Conservation (phyloP, 2,113 vertebrate genomes). For the Casuarius casuarius region DNA sequence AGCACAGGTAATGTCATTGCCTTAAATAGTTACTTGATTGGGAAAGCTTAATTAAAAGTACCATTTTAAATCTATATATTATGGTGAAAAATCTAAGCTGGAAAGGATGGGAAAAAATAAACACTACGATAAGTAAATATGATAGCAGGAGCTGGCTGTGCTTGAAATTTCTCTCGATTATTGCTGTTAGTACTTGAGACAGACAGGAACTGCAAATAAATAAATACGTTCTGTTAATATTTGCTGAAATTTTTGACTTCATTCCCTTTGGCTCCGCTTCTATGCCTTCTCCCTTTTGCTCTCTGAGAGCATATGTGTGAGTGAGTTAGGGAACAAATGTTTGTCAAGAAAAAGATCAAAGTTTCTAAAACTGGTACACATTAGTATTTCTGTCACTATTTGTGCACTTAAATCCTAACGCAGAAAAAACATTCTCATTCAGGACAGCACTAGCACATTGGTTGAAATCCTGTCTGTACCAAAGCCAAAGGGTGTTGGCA, state of each 20-base stretch:
- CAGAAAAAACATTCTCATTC: background rate
- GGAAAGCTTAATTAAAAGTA: background rate
- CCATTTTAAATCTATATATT: background rate
- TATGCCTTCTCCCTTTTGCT: background rate
- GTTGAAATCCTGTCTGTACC: background rate
- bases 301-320: slow-evolving; percentile 40
- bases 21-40: background rate
- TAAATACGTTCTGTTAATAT: slow-evolving; percentile 63
- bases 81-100: background rate
- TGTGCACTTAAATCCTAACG: slow-evolving; percentile 7
- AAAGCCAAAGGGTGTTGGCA: background rate
- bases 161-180: slow-evolving; percentile 45
- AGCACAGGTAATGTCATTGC: background rate
- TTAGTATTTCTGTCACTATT: slow-evolving; percentile 25
- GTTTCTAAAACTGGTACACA: slow-evolving; percentile 17
- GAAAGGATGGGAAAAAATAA: slow-evolving; percentile 66
- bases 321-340: slow-evolving; percentile 35
- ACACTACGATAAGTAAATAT: slow-evolving; percentile 42
- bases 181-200: slow-evolving; percentile 33
- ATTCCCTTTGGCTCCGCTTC: slow-evolving; percentile 49
- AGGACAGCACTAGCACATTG: background rate
- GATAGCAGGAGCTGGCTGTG: slow-evolving; percentile 38
- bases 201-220: slow-evolving; percentile 68
- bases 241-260: slow-evolving; percentile 56
- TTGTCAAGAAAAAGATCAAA: slow-evolving; percentile 48